phyloP scores from a whole-genome alignment of 2,888 invertebrate species.

The Sinodicranocentrus sp. region DNA sequence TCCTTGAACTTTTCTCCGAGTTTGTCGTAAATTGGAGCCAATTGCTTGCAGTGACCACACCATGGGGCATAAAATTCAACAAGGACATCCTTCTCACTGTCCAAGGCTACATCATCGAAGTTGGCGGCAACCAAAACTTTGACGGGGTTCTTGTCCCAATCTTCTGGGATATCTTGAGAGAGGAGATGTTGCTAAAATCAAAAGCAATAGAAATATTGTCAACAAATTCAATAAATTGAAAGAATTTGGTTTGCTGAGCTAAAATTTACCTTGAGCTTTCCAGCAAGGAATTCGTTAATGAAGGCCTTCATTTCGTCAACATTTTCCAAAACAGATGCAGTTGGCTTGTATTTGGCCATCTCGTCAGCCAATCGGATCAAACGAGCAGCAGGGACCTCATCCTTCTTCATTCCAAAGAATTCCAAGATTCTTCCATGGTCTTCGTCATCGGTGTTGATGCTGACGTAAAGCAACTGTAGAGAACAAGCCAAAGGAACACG shows the following conservation, averaged over 20 bases:
- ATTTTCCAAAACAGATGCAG: constrained; percentile 84
- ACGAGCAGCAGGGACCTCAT: constrained; percentile 93
- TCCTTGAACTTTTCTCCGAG: constrained; percentile 95
- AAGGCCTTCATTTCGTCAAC: constrained; percentile 84
- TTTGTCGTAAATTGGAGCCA: constrained; percentile 96
- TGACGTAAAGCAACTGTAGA: constrained; percentile 96
- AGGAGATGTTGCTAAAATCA: constrained; percentile 88
- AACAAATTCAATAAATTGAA: no score
- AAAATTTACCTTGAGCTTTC: constrained; percentile 87
- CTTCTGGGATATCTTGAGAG: constrained; percentile 95
- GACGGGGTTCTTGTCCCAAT: constrained; percentile 98
- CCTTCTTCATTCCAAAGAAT: constrained; percentile 98
- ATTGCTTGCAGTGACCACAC: constrained; percentile 90
- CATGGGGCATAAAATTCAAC: constrained; percentile 99
- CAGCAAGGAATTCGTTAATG: constrained; percentile 92
- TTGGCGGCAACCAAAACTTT: constrained; percentile 96
- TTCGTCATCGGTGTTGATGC: constrained; percentile 95
- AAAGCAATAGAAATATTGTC: constrained; percentile 30
- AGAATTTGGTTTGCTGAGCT: constrained; percentile 5
- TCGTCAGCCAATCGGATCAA: constrained; percentile 97
- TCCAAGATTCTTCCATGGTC: constrained; percentile 98
- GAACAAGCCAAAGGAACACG: no score
- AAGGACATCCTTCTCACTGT: constrained; percentile 92
- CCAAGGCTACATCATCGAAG: constrained; percentile 95
- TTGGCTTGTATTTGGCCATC: constrained; percentile 98